phyloP scores from a whole-genome alignment of 2,113 vertebrate genomes.

The Terrapene triunguis region DNA sequence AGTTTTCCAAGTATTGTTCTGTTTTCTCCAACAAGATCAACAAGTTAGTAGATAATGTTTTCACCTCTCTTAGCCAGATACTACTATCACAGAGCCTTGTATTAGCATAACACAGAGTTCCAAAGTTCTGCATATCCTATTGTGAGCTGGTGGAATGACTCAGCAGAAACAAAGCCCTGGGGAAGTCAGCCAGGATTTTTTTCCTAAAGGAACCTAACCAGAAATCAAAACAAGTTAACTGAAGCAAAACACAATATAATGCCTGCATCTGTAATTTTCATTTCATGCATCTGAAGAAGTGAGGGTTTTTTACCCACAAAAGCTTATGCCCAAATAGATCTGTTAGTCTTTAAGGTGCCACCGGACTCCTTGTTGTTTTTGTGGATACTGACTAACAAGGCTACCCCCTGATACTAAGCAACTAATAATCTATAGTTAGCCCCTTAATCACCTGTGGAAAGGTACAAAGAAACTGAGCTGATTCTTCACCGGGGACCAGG shows the following conservation, averaged over 20 bases:
- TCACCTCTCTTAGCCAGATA: not conserved
- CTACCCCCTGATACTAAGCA: not conserved
- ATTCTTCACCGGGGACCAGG: not conserved
- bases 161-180: not conserved
- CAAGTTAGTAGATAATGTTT: not conserved
- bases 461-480: rapidly evolving
- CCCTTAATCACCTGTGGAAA: not conserved
- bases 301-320: too few species aligned
- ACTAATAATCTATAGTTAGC: not conserved
- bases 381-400: too few species aligned
- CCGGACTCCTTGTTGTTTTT: too few species aligned
- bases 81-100: not conserved
- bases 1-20: not conserved
- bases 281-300: too few species aligned
- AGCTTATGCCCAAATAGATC: too few species aligned
- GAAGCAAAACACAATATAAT: not conserved
- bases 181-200: not conserved
- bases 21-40: not conserved
- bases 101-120: not conserved
- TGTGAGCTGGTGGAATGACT: not conserved
- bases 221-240: not conserved
- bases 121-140: not conserved
- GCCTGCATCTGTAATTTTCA: too few species aligned
- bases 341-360: too few species aligned
- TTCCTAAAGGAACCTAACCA: not conserved